Conservation (phyloP, 30 jellyfish, hydroid and myxozoan species). For the Hydractinia symbiolongicarpus region DNA sequence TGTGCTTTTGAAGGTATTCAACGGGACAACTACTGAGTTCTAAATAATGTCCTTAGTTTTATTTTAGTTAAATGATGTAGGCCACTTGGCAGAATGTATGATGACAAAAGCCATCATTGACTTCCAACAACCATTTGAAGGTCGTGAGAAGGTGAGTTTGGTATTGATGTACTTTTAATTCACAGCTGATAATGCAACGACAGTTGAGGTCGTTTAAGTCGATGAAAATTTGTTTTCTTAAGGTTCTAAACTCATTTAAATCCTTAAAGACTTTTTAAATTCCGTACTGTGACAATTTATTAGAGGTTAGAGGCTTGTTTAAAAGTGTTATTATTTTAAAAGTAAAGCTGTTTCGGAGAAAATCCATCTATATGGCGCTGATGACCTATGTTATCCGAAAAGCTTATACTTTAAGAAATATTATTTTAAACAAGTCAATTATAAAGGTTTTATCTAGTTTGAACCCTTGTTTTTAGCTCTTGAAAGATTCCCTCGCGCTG, state of each 20-base stretch:
- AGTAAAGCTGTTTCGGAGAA: too few relatives aligned
- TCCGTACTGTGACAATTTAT: too few relatives aligned
- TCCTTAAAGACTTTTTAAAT: too few relatives aligned
- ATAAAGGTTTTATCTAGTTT: background rate
- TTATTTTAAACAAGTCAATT: too few relatives aligned
- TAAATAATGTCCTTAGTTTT: background rate
- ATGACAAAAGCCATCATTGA: slow-evolving; percentile 91
- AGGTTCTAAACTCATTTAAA: too few relatives aligned
- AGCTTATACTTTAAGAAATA: background rate
- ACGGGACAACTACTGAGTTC: too few relatives aligned
- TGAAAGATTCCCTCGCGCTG: slow-evolving; percentile 22
- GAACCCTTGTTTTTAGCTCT: slow-evolving; percentile 7
- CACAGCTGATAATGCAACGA: too few relatives aligned
- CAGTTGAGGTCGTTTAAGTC: too few relatives aligned
- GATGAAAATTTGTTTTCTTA: too few relatives aligned
- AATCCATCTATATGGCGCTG: background rate
- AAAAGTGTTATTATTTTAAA: too few relatives aligned
- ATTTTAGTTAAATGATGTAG: slow-evolving; percentile 65
- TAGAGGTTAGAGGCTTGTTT: too few relatives aligned
- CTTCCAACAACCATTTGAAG: slow-evolving; percentile 27
- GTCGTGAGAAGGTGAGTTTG: slow-evolving; percentile 23
- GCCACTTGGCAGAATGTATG: slow-evolving; percentile 86
- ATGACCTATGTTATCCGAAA: background rate
- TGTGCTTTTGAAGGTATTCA: background rate
- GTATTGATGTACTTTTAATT: too few relatives aligned